Conservation (phyloP, 1,140 invertebrate genomes). For the Drosophila kanapiae region DNA sequence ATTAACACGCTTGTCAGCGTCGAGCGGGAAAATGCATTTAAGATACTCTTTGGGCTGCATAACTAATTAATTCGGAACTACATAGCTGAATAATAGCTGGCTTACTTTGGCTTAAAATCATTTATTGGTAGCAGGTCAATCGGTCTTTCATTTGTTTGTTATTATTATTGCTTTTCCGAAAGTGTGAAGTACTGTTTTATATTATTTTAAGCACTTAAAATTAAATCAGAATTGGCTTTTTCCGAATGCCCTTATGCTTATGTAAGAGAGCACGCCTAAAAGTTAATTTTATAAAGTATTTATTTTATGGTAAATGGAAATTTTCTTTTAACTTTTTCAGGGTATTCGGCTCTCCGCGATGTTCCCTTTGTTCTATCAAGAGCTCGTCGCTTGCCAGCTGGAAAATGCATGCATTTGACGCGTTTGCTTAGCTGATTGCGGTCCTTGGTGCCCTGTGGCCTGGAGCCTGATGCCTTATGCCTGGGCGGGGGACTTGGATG, state of each 20-base stretch:
- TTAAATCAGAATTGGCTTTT: too few species aligned
- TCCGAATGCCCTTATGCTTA: too few species aligned
- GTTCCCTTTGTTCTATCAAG: constrained; percentile 18
- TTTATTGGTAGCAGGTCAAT: neutral
- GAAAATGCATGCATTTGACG: constrained; percentile 47
- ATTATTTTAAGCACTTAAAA: neutral
- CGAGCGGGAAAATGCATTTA: constrained; percentile 2
- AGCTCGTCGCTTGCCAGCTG: constrained; percentile 18
- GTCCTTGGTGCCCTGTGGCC: constrained; percentile 30
- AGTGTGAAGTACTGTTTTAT: neutral
- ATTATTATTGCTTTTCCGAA: neutral
- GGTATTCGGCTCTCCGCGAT: neutral
- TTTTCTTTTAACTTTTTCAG: neutral
- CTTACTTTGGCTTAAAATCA: neutral
- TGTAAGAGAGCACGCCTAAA: too few species aligned
- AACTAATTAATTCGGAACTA: constrained; percentile 2
- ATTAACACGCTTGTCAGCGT: constrained; percentile 44
- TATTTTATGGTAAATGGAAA: neutral
- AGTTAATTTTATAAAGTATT: neutral
- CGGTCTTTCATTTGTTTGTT: neutral
- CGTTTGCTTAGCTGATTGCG: constrained; percentile 63
- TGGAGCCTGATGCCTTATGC: constrained; percentile 8
- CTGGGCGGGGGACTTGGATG: neutral
- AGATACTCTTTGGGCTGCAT: constrained; percentile 9
- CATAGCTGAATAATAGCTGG: neutral